These are phyloP conservation scores for Eulacestoma nigropectus DNA, from an alignment of 2,113 vertebrate genomes.

Conservation along the genomic window DNA sequence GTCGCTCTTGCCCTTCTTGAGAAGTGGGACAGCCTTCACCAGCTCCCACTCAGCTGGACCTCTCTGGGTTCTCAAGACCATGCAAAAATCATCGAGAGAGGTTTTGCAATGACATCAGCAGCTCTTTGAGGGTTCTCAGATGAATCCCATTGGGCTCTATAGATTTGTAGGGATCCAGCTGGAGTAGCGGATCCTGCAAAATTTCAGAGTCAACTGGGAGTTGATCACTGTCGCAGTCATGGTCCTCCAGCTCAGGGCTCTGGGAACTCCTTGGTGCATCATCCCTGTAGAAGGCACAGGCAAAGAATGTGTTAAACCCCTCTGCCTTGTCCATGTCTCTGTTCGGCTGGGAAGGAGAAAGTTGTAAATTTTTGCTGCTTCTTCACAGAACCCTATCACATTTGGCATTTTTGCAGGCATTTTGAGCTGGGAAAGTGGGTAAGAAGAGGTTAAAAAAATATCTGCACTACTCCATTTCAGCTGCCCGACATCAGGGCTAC, in stretches of 20 bases:
- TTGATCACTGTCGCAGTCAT: neutral
- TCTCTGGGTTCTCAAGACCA: neutral
- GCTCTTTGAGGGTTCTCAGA: neutral
- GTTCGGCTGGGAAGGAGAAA: neutral
- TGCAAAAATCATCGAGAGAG: neutral
- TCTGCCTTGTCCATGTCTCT: neutral
- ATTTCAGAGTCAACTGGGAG: neutral
- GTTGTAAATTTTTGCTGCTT: neutral
- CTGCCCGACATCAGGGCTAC: neutral
- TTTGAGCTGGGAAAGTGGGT: neutral
- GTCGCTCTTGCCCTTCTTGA: rapidly evolving
- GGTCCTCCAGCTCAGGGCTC: neutral
- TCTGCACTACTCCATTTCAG: neutral
- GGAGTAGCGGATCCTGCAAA: neutral
- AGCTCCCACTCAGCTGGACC: neutral
- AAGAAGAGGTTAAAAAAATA: neutral
- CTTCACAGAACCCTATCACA: neutral
- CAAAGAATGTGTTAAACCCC: neutral
- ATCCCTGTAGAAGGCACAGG: rapidly evolving
- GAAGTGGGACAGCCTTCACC: neutral
- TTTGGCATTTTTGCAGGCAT: neutral
- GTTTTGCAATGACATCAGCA: neutral
- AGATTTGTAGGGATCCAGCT: neutral
- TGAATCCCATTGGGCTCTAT: neutral
- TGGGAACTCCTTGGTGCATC: neutral